A percentile compares a stretch with the other conserved stretches of the same genome.
Conservation (phyloP, 2,888 invertebrate species). For the Caenorhabditis panamensis region DNA sequence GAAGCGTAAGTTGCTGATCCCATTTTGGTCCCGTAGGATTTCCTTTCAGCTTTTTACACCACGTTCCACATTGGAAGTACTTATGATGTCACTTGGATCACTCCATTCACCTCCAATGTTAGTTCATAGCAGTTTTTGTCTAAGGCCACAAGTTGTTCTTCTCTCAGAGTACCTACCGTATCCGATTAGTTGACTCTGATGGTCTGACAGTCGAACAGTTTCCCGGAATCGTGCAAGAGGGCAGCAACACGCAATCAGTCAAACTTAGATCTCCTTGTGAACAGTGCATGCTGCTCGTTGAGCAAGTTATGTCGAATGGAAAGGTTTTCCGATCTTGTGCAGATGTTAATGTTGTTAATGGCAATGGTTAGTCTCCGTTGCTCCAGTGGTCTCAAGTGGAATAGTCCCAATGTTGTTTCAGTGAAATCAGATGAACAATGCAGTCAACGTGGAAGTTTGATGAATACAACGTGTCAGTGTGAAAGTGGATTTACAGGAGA, state of each 20-base stretch:
- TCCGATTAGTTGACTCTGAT: conserved; percentile 68
- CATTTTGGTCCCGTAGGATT: too few relatives aligned
- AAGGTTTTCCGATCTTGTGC: conserved; percentile 92
- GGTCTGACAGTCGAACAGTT: conserved; percentile 71
- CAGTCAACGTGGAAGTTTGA: conserved; percentile 86
- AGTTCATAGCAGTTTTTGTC: not conserved
- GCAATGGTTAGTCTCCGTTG: conserved; percentile 21
- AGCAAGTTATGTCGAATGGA: conserved; percentile 92
- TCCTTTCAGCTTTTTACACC: conserved; percentile 70
- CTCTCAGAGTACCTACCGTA: conserved; percentile 73
- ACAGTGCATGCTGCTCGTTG: conserved; percentile 89
- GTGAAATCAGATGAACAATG: conserved; percentile 86
- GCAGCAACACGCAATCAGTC: not conserved
- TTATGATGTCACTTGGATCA: conserved; percentile 64
- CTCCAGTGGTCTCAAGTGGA: not conserved
- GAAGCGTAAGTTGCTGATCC: conserved; percentile 60
- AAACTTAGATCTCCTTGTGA: conserved; percentile 63
- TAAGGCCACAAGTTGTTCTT: not conserved
- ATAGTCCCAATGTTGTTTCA: not conserved
- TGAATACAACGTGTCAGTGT: conserved; percentile 79
- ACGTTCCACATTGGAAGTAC: conserved; percentile 61
- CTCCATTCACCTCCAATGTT: conserved; percentile 27
- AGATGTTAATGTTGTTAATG: conserved; percentile 85
- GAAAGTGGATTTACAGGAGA: conserved; percentile 87
- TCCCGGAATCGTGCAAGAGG: conserved; percentile 25